Base-by-base conservation (phyloP, 2,113 vertebrate genomes). In the Phrynosoma blainvillii region DNA sequence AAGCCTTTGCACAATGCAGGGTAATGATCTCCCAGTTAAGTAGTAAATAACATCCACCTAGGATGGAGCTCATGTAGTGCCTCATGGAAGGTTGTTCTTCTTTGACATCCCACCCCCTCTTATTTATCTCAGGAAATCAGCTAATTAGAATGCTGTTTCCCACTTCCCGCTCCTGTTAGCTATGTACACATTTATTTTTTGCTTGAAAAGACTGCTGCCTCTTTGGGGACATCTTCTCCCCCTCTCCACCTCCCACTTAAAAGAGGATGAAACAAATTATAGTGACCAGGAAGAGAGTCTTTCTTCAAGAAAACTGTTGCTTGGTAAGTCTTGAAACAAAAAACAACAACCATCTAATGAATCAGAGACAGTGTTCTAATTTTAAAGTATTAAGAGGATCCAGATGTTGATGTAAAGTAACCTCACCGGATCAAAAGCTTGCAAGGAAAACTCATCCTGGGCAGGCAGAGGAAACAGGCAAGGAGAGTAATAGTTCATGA, bases 351-450 rank as follows among this genome's bases (percentile, higher is more conserved):
- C 87, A 5, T 71, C 78, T 82, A 84, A 84, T 90, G 83, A 91
- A 86, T 85, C 71, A 91, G 88, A 85, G 82, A 84, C 3, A 2
- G 4, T 16, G 21, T 80, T 84, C 82, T 77, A 20, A 84, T 89
- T 90, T 87, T 80, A 66, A 87, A 88, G 81, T 14, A 7, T 71
- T 62, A 90, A 89, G 59, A 47, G 81, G 84, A 65, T 88, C 13
- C 89, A 91, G 83, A 59, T 91, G 71, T 84, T 91, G 84, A 73
- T 70, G 54, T 81, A 79, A 68, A 77, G 68, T 23, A 79, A 89
- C 82, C 13, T 65, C 76, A 85, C 36, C 71, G 65, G 52, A 90
- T 30, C 47, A 56, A 52, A 70, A 71, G 8, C 68, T 56, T 74
- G 3, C 32, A 76, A 84, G 74, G 42, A 82, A 14, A 3, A 88